Conservation (phyloP, 2,797 vertebrate genomes). For the Rhodeus uyekii region DNA sequence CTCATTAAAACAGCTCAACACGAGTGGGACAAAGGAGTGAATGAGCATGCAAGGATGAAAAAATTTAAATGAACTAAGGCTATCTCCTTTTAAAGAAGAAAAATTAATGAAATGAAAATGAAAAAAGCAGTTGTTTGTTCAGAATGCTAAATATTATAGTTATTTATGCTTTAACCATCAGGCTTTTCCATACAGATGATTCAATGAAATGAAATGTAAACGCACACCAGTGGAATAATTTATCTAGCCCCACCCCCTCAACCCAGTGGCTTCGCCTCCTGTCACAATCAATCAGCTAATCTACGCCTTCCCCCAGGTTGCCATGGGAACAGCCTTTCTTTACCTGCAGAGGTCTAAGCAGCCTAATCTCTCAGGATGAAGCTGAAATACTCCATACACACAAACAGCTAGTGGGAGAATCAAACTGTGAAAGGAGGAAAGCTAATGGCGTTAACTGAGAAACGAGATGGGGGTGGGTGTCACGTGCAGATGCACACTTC, state of each 20-base stretch:
- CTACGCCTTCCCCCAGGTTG: constrained; percentile 61
- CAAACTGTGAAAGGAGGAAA: background rate
- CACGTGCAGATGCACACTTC: constrained; percentile 46
- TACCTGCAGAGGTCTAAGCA: constrained; percentile 68
- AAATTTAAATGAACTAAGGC: constrained; percentile 48
- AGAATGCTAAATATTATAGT: background rate
- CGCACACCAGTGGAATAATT: background rate
- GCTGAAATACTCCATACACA: constrained; percentile 69
- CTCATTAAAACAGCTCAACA: constrained; percentile 61
- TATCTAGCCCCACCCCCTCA: constrained; percentile 7
- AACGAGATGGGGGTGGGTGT: background rate
- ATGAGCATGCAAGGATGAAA: background rate
- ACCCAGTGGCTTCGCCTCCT: background rate
- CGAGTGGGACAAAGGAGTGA: constrained; percentile 7
- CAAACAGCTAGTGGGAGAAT: background rate
- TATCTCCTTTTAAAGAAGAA: constrained; percentile 45
- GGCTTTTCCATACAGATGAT: background rate
- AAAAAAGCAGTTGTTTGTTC: background rate
- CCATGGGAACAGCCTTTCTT: constrained; percentile 71
- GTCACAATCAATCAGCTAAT: constrained; percentile 53
- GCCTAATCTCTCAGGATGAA: constrained; percentile 78
- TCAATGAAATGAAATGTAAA: background rate
- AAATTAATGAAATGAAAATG: constrained; percentile 11
- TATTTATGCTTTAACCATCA: background rate
- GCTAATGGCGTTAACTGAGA: background rate